Conservation (phyloP, 2,113 vertebrate species). For the Lonchura striata region DNA sequence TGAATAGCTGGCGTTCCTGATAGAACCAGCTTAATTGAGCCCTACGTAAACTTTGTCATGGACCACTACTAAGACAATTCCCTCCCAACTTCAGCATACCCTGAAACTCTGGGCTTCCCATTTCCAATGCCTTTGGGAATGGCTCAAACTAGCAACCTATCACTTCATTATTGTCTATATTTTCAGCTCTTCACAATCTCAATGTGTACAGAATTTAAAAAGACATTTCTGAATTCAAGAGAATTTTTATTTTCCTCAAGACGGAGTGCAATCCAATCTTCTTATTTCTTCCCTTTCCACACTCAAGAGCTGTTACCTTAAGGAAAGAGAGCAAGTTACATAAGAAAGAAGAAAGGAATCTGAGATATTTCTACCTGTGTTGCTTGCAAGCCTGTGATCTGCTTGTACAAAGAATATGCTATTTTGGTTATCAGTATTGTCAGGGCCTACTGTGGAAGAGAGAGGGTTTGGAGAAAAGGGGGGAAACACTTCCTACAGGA, state of each 20-base stretch:
- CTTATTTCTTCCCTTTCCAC: background rate
- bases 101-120: background rate
- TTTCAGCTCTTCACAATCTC: background rate
- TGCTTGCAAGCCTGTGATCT: background rate
- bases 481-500: background rate
- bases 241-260: background rate
- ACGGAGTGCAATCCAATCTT: background rate
- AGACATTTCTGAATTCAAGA: background rate
- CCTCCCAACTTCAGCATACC: background rate
- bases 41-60: background rate
- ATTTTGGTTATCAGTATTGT: background rate
- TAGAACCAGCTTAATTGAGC: background rate
- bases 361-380: background rate
- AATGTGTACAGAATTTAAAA: background rate
- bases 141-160: background rate
- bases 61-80: background rate
- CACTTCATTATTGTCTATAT: background rate
- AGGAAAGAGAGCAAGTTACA: background rate
- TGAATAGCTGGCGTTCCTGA: background rate
- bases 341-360: background rate
- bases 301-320: background rate
- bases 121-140: background rate
- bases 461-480: accelerated
- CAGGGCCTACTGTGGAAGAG: background rate
- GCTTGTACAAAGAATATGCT: background rate